These are phyloP conservation scores for Andrena flavipes DNA, from an alignment of 2,888 invertebrate genomes.

Conservation along the genomic window DNA sequence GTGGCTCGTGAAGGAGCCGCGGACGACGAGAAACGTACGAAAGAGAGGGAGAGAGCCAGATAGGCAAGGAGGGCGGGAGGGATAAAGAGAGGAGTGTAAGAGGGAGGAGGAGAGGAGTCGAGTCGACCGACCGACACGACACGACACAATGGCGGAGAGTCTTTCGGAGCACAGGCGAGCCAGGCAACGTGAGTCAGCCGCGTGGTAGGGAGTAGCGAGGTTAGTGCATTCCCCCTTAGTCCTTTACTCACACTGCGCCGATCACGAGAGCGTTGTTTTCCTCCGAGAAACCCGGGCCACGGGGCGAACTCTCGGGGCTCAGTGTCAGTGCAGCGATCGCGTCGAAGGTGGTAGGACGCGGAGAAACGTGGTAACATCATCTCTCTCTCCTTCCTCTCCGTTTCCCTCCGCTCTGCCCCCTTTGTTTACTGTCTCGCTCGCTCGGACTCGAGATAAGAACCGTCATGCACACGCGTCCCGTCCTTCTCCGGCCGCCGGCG, in stretches of 20 bases:
- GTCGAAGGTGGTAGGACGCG: slow-evolving; percentile 70
- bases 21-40: slow-evolving; percentile 27
- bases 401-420: slow-evolving; percentile 11
- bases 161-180: slow-evolving; percentile 57
- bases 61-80: slow-evolving; percentile 10
- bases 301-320: slow-evolving; percentile 64
- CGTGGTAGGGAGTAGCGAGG: slow-evolving; percentile 66
- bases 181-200: slow-evolving; percentile 69
- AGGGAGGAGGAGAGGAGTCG: slow-evolving; percentile 36
- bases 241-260: slow-evolving; percentile 63
- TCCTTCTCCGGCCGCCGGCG: slow-evolving; percentile 22
- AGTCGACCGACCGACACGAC: slow-evolving; percentile 59
- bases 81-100: slow-evolving; percentile 31
- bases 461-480: slow-evolving; percentile 38
- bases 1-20: slow-evolving; percentile 2
- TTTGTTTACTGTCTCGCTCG: slow-evolving; percentile 35
- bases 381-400: slow-evolving; percentile 3
- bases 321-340: slow-evolving; percentile 74
- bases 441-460: slow-evolving; percentile 58
- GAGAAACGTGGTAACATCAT: slow-evolving; percentile 56
- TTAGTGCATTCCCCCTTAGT: slow-evolving; percentile 74
- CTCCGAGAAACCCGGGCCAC: slow-evolving; percentile 66
- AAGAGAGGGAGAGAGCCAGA: background rate
- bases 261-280: slow-evolving; percentile 66
- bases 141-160: slow-evolving; percentile 76